Evolutionary conservation across 2,797 vertebrate species (phyloP).

Genomic region (Champsocephalus esox): DNA sequence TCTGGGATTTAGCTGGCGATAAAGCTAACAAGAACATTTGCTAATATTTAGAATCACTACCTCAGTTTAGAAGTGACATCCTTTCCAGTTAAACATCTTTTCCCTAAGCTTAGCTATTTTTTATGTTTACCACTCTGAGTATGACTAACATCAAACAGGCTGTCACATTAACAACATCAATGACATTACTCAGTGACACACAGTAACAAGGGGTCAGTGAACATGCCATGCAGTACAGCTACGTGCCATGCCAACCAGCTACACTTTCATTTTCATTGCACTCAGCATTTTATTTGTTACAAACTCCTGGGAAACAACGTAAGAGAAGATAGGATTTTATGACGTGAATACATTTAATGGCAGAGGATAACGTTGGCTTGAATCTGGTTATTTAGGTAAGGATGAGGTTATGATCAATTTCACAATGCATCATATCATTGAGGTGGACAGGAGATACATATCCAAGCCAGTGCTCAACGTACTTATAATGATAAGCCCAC

Average conservation of each 20-base stretch:
- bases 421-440: not conserved
- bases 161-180: not conserved
- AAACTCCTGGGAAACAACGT: not conserved
- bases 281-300: not conserved
- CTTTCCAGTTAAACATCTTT: not conserved
- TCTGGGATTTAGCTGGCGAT: not conserved
- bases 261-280: not conserved
- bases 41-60: not conserved
- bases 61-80: not conserved
- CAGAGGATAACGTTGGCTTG: not conserved
- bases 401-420: not conserved
- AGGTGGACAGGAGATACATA: not conserved
- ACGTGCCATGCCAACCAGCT: slow-evolving; percentile 1
- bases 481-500: slow-evolving; percentile 1
- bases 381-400: not conserved
- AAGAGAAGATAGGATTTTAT: not conserved
- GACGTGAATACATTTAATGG: not conserved
- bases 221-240: not conserved
- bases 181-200: not conserved
- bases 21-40: not conserved
- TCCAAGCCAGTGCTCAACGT: not conserved
- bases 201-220: slow-evolving; percentile 4
- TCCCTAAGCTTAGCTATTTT: not conserved
- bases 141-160: slow-evolving; percentile 4
- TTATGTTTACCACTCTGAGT: not conserved